Conservation (phyloP, 2,113 vertebrate genomes). For the Rhabdomys dilectus region DNA sequence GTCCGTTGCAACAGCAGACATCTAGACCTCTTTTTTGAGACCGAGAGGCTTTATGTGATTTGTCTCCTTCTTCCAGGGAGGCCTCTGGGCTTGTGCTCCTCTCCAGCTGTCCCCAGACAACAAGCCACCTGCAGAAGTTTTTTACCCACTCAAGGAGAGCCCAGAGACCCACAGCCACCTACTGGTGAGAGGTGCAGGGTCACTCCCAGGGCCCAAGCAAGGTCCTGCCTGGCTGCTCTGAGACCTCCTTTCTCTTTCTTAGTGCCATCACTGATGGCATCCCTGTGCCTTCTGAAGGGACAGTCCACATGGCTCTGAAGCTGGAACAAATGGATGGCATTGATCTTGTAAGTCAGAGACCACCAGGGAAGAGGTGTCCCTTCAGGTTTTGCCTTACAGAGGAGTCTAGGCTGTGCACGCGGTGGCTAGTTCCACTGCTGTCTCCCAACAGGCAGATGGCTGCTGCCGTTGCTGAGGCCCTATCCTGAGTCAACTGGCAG, state of each 20-base stretch:
- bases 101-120: constrained; percentile 83
- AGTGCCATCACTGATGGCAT: constrained; percentile 84
- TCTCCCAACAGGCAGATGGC: neutral
- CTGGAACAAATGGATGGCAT: constrained; percentile 75
- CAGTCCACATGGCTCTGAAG: constrained; percentile 78
- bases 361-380: neutral
- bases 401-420: neutral
- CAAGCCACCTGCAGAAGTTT: constrained; percentile 83
- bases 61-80: constrained; percentile 74
- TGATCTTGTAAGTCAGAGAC: constrained; percentile 76
- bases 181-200: constrained; percentile 78
- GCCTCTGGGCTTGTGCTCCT: constrained; percentile 88
- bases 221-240: neutral
- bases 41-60: neutral
- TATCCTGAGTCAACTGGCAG: neutral
- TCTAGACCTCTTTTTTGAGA: neutral
- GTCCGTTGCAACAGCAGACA: neutral
- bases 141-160: constrained; percentile 71
- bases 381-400: neutral
- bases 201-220: neutral
- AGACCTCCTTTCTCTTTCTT: constrained; percentile 16
- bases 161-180: constrained; percentile 78
- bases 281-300: constrained; percentile 77
- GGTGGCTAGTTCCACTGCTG: neutral
- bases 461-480: neutral